Percentiles rank a stretch among this genome's conserved stretches.
These are phyloP conservation scores for Caenorhabditis imperialis DNA, from an alignment of 2,888 invertebrate species.

Conservation along the genomic window DNA sequence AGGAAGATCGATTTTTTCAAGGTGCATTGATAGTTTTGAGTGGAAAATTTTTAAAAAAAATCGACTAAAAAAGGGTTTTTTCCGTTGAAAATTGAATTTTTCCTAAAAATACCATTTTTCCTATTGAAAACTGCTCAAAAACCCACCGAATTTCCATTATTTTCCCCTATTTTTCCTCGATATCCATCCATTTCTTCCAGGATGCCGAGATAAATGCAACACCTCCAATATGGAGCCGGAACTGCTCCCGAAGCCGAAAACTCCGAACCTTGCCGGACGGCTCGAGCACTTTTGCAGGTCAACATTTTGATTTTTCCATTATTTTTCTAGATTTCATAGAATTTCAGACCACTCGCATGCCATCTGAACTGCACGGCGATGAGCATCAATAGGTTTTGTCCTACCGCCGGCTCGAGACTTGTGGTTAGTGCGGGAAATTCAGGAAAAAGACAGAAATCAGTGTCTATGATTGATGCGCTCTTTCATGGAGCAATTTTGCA, in stretches of 20 bases:
- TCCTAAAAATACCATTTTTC: too few relatives aligned
- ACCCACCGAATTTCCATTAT: too few relatives aligned
- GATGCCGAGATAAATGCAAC: constrained; percentile 2
- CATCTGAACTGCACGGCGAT: constrained; percentile 20
- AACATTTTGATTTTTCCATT: not conserved
- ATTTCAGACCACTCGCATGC: constrained; percentile 26
- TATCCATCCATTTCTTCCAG: constrained; percentile 2
- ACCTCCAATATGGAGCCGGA: not conserved
- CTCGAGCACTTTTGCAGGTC: constrained; percentile 9
- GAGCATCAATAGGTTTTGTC: constrained; percentile 20
- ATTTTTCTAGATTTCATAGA: too few relatives aligned
- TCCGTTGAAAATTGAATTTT: too few relatives aligned
- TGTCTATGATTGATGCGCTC: too few relatives aligned
- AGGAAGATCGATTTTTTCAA: constrained; percentile 1
- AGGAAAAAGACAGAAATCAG: too few relatives aligned
- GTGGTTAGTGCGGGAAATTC: constrained; percentile 1
- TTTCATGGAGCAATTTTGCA: too few relatives aligned
- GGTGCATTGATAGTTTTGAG: too few relatives aligned
- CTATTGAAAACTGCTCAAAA: too few relatives aligned
- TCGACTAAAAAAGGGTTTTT: too few relatives aligned
- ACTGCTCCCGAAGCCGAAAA: not conserved
- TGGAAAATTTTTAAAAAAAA: too few relatives aligned
- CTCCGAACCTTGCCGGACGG: constrained; percentile 5
- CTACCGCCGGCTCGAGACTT: constrained; percentile 16
- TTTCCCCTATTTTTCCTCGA: too few relatives aligned